Conservation (phyloP, 2,797 vertebrate species). For the Acipenser transmontanus region DNA sequence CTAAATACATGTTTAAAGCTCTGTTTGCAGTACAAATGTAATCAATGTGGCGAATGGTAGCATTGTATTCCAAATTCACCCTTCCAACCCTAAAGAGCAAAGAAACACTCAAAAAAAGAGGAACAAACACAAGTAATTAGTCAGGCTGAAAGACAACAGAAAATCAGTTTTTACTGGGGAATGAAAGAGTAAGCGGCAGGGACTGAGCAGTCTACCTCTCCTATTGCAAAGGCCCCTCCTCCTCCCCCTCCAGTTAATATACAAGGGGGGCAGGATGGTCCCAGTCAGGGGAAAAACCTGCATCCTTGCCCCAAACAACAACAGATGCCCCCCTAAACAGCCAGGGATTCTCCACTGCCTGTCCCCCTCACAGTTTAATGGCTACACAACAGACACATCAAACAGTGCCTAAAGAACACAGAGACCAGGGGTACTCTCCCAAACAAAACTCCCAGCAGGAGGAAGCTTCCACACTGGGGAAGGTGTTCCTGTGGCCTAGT, state of each 20-base stretch:
- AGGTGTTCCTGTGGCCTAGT: constrained; percentile 50
- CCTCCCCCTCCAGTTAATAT: constrained; percentile 3
- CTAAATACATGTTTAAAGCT: too few relatives aligned
- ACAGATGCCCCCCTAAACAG: constrained; percentile 52
- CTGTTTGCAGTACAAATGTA: constrained; percentile 36
- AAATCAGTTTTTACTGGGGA: constrained; percentile 54
- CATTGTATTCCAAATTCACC: constrained; percentile 58
- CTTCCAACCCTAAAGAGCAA: constrained; percentile 57
- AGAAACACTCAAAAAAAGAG: constrained; percentile 72
- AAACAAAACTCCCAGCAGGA: constrained; percentile 53
- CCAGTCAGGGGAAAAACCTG: constrained; percentile 22
- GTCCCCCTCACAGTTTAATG: constrained; percentile 25
- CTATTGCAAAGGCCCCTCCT: constrained; percentile 43
- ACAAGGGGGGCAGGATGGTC: constrained; percentile 3
- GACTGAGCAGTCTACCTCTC: constrained; percentile 44
- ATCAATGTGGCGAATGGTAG: constrained; percentile 68
- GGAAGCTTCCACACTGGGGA: constrained; percentile 27
- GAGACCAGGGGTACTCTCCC: constrained; percentile 41
- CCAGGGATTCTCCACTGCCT: constrained; percentile 44
- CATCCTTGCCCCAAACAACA: constrained; percentile 47
- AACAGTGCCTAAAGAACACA: constrained; percentile 50
- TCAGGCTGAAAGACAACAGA: constrained; percentile 70
- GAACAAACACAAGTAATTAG: constrained; percentile 78
- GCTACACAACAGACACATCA: constrained; percentile 56
- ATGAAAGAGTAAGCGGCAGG: constrained; percentile 27